phyloP scores from a whole-genome alignment of 2,113 vertebrate species.

The Bubalus kerabau region DNA sequence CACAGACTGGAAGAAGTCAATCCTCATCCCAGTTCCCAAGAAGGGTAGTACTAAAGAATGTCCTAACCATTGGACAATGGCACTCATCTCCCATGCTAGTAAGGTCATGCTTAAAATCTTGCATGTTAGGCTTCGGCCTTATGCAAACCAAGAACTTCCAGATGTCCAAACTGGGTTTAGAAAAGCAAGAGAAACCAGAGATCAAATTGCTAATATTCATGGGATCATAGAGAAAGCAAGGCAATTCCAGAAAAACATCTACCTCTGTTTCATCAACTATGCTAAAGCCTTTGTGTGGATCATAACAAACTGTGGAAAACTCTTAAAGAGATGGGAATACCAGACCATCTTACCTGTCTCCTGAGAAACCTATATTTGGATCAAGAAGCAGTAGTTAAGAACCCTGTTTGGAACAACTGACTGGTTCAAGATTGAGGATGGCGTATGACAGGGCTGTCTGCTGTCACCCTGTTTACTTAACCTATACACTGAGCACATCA shows the following conservation, averaged over 20 bases:
- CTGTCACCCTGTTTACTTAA: neutral
- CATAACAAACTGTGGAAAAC: neutral
- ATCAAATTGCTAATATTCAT: neutral
- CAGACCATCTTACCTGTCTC: neutral
- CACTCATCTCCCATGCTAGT: neutral
- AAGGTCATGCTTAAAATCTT: neutral
- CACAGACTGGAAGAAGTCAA: neutral
- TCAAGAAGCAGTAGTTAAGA: neutral
- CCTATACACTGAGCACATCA: neutral
- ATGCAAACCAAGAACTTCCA: neutral
- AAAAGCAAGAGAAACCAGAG: neutral
- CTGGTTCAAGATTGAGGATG: neutral
- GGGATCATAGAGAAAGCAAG: neutral
- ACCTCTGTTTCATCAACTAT: neutral
- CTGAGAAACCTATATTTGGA: neutral
- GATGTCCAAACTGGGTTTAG: neutral
- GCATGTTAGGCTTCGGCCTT: neutral
- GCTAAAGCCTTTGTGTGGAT: neutral
- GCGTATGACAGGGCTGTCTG: neutral
- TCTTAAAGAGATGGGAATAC: neutral
- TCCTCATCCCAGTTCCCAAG: neutral
- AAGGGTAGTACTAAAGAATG: neutral
- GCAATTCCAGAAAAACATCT: neutral
- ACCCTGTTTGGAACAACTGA: neutral
- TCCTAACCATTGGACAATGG: neutral